A percentile compares a stretch with the other conserved stretches of the same genome.
phyloP scores from a whole-genome alignment of 2,797 vertebrate species.

The Somateria mollissima region DNA sequence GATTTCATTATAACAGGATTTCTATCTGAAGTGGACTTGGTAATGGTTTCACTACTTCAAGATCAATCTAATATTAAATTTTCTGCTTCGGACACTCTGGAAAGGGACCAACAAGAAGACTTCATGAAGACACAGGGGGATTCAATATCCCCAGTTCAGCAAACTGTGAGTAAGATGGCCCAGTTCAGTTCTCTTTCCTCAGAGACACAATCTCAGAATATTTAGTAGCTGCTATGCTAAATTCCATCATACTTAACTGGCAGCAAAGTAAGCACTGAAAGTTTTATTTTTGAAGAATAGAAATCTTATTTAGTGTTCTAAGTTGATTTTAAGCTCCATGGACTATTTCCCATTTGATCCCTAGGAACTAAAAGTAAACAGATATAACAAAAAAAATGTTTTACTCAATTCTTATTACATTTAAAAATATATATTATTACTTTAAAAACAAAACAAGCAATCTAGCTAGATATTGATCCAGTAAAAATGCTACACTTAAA shows the following conservation, averaged over 20 bases:
- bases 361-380: background rate
- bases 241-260: background rate
- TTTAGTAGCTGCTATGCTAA: background rate
- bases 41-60: slow-evolving; percentile 80
- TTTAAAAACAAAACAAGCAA: background rate
- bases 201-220: background rate
- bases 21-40: slow-evolving; percentile 67
- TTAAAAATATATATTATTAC: background rate
- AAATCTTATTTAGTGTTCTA: background rate
- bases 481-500: background rate
- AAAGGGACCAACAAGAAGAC: slow-evolving; percentile 75
- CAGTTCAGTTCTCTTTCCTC: background rate
- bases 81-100: slow-evolving; percentile 73
- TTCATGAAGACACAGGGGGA: slow-evolving; percentile 79
- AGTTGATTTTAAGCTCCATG: background rate
- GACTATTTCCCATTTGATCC: background rate
- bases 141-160: slow-evolving; percentile 73
- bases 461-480: background rate
- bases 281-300: background rate
- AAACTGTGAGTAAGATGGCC: slow-evolving; percentile 74
- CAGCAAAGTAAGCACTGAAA: background rate
- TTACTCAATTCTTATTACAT: background rate
- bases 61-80: slow-evolving; percentile 78
- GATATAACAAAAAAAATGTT: background rate
- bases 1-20: slow-evolving; percentile 61